A percentile compares a stretch with the other conserved stretches of the same genome.
Evolutionary conservation across 2,888 invertebrate species (phyloP).

Genomic region (Cosmia pyralina): DNA sequence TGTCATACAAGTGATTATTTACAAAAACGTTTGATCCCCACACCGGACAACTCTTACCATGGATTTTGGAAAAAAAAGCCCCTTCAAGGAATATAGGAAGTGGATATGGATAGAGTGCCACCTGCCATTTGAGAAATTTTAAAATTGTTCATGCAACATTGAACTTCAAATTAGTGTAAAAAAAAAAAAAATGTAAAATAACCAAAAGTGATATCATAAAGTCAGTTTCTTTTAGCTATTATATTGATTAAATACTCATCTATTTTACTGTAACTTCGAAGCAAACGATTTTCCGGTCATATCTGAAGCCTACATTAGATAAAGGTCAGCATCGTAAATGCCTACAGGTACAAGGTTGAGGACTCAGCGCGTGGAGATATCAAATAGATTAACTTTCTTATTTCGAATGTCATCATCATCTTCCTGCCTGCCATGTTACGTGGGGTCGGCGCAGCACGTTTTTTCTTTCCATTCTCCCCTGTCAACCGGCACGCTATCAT

Average conservation of each 20-base stretch:
- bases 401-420: too few relatives aligned
- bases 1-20: conserved; percentile 1
- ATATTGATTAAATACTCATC: conserved; percentile 8
- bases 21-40: conserved; percentile 9
- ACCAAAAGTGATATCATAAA: background rate
- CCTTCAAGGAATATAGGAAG: conserved; percentile 29
- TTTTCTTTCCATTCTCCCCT: too few relatives aligned
- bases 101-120: conserved; percentile 21
- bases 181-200: background rate
- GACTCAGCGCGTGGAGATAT: too few relatives aligned
- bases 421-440: too few relatives aligned
- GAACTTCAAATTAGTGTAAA: background rate
- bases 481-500: too few relatives aligned
- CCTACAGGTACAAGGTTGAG: background rate
- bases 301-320: background rate
- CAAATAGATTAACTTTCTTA: background rate
- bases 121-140: background rate
- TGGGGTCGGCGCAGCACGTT: too few relatives aligned
- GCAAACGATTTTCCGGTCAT: background rate
- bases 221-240: too few relatives aligned
- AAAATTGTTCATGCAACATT: conserved; percentile 28
- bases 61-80: conserved; percentile 31
- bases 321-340: background rate
- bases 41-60: conserved; percentile 54
- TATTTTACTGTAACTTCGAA: background rate